Evolutionary conservation across 2,888 invertebrate genomes (phyloP).

Genomic region (Muschampia plurimacula): DNA sequence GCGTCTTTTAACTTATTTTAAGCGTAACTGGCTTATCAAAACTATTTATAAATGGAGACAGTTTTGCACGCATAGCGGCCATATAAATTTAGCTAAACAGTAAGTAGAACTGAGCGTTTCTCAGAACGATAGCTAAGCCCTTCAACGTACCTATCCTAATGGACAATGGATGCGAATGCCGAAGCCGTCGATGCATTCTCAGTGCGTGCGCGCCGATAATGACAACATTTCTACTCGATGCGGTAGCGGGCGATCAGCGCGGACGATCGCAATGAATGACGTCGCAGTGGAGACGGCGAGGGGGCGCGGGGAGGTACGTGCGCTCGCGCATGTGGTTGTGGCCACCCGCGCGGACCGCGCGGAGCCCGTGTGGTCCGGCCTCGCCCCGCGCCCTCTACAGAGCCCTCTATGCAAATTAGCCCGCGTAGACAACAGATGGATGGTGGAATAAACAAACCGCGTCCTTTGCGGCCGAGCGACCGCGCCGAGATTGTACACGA

Average conservation of each 20-base stretch:
- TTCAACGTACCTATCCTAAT: conserved; percentile 61
- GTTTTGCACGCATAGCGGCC: conserved; percentile 6
- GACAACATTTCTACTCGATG: conserved; percentile 81
- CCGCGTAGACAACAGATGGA: conserved; percentile 85
- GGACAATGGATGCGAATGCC: conserved; percentile 62
- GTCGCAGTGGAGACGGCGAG: conserved; percentile 59
- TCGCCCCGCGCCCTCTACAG: conserved; percentile 52
- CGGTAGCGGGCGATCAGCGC: conserved; percentile 76
- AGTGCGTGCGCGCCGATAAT: conserved; percentile 78
- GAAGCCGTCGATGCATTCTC: conserved; percentile 72
- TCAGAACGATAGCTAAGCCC: conserved; percentile 62
- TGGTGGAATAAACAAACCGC: conserved; percentile 84
- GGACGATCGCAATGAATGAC: conserved; percentile 85
- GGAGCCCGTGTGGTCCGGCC: conserved; percentile 85
- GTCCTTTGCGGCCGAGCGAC: conserved; percentile 68
- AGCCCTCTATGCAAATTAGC: conserved; percentile 85
- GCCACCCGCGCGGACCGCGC: conserved; percentile 85
- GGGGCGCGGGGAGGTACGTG: conserved; percentile 58
- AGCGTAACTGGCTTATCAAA: conserved; percentile 24
- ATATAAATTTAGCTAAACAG: conserved; percentile 8
- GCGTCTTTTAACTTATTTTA: conserved; percentile 33
- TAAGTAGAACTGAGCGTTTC: conserved; percentile 43
- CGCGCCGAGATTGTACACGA: conserved; percentile 13
- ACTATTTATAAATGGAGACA: conserved; percentile 13
- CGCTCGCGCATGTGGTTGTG: conserved; percentile 80